A percentile compares a stretch with the other conserved stretches of the same genome.
phyloP scores from a whole-genome alignment of 2,113 vertebrate genomes.

The Deroptyus accipitrinus region DNA sequence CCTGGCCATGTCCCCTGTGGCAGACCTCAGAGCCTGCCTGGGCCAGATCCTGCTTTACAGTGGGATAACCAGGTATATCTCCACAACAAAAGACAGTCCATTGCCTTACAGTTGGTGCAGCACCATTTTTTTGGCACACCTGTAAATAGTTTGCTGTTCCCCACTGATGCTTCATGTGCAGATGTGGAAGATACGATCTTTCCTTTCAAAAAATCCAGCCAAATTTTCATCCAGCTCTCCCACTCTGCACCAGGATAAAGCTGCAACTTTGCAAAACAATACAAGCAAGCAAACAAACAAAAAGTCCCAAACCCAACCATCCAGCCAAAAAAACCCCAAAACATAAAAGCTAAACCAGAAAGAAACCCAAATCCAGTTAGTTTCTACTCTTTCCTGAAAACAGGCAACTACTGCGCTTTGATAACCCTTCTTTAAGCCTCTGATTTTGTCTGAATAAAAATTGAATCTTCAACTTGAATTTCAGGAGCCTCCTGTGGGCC shows the following conservation, averaged over 20 bases:
- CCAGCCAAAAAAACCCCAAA: neutral
- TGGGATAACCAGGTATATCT: fast-evolving
- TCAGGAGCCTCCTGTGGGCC: neutral
- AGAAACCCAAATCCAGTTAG: neutral
- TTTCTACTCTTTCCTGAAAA: conserved; percentile 3
- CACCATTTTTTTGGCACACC: neutral
- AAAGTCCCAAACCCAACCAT: neutral
- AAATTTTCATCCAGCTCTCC: neutral
- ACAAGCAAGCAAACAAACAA: neutral
- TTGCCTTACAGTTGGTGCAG: neutral
- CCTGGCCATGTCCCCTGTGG: fast-evolving
- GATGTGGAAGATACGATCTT: neutral
- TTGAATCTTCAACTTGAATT: neutral
- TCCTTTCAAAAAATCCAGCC: neutral
- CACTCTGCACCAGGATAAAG: neutral
- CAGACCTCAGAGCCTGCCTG: neutral
- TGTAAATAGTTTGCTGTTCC: neutral
- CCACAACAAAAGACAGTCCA: neutral
- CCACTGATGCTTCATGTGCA: neutral
- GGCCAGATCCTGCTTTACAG: neutral
- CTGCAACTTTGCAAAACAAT: neutral
- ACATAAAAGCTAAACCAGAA: neutral
- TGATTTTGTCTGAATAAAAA: neutral
- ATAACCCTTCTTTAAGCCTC: conserved; percentile 25
- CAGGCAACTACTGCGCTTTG: neutral